phyloP scores from a whole-genome alignment of 2,797 vertebrate species.

The Galago senegalensis region DNA sequence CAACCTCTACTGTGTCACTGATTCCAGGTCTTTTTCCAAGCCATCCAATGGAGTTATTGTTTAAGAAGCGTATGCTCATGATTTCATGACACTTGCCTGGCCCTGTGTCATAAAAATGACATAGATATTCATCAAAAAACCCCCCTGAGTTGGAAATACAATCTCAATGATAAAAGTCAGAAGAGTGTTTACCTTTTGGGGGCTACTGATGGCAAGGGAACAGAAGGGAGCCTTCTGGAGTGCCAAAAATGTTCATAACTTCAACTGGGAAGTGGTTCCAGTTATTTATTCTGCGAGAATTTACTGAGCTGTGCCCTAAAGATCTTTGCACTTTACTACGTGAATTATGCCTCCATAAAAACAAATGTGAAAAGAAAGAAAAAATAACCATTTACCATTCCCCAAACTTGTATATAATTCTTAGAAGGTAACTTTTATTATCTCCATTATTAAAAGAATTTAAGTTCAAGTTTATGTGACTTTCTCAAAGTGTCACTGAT shows the following conservation, averaged over 20 bases:
- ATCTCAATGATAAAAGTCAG: constrained; percentile 6
- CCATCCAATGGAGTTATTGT: not conserved
- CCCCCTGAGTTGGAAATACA: not conserved
- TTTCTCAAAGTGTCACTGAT: not conserved
- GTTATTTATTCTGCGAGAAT: not conserved
- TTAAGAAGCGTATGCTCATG: constrained; percentile 17
- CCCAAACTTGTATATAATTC: not conserved
- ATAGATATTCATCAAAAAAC: constrained; percentile 4
- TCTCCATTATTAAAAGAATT: not conserved
- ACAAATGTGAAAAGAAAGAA: constrained; percentile 1
- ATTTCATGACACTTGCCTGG: not conserved
- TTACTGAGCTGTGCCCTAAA: not conserved
- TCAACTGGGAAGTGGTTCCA: not conserved
- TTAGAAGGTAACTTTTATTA: not conserved
- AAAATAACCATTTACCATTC: not conserved
- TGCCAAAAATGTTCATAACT: not conserved
- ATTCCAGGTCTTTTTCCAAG: not conserved
- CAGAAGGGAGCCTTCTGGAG: not conserved
- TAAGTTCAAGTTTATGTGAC: not conserved
- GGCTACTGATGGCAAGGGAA: not conserved
- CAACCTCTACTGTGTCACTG: not conserved
- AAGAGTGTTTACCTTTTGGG: not conserved
- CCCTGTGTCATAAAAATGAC: not conserved
- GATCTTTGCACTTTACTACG: not conserved
- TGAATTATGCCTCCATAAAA: constrained; percentile 42